Evolutionary conservation across 1,140 invertebrate genomes (phyloP), one percentile per base, ranked within the genome.

Genomic region (Orius insidiosus): DNA sequence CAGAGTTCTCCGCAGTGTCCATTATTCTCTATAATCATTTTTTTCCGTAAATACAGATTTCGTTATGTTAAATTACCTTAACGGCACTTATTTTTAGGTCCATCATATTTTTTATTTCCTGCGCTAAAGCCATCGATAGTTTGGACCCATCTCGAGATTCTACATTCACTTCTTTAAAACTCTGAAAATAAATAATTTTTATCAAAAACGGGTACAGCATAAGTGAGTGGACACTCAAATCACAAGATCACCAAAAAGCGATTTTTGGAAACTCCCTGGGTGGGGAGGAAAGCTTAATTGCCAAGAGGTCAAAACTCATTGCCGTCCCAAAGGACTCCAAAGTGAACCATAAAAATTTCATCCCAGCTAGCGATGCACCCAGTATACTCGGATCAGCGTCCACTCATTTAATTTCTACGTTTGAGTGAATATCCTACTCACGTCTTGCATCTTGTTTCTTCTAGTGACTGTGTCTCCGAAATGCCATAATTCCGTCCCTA

Each of bases 71-170:
- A 33, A 58, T 59, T 64, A 80, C 77, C 64, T 74, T 76, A 11
- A 87, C 80, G 9, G 84, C 82, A 50, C 80, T 80, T 47, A 86
- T 77, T 67, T 86, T 87, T 2, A 80, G 68, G 48, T 79, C 75
- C 75, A 85, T 83, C 80, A 86, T 85, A 5, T 72, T 74, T 53
- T 78, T 74, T 46, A 87, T 79, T 52, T 82, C 75, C 50, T 76
- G 72, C 9, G 80, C 76, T 60, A 87, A 85, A 40, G 77, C 76
- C 49, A 75, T 71, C 2, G 84, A 74, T 51, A 87, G 60, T 54
- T 70, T 68, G 52, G 71, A 70, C 5, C 83, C 81, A 63, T 80
- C 75, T 55, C 78, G 68, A 6, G 70, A 63, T 44, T 74, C 69
- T 6, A 85, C 68, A 56, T 73, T 71, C 7, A 76, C 77, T 33